These are phyloP conservation scores for Chelon labrosus DNA, from an alignment of 2,797 vertebrate species.

Conservation along the genomic window DNA sequence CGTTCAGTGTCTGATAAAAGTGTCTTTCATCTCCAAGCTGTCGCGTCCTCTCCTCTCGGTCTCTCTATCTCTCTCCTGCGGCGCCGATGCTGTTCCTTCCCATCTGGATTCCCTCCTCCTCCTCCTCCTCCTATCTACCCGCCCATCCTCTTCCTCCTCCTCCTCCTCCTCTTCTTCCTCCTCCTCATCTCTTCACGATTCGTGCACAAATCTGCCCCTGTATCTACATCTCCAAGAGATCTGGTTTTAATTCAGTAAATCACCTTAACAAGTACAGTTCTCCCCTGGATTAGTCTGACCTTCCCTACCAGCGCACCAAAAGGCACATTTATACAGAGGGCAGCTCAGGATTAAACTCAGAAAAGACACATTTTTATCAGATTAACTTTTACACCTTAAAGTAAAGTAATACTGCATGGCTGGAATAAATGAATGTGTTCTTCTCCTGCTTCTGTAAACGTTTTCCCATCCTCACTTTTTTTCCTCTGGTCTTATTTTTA, in stretches of 20 bases:
- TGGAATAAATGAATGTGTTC: constrained; percentile 9
- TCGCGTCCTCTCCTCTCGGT: constrained; percentile 16
- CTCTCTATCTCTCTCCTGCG: constrained; percentile 54
- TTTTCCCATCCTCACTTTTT: constrained; percentile 61
- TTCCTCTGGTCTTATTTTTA: constrained; percentile 74
- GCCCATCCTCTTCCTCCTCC: constrained; percentile 31
- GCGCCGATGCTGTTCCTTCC: constrained; percentile 68
- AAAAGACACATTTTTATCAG: no score
- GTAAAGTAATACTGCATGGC: background rate
- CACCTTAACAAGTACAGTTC: constrained; percentile 42
- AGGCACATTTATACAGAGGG: background rate
- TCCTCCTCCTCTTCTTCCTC: constrained; percentile 25
- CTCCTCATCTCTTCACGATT: constrained; percentile 46
- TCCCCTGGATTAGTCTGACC: constrained; percentile 24
- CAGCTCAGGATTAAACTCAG: background rate
- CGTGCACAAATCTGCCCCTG: constrained; percentile 30
- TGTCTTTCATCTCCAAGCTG: constrained; percentile 55
- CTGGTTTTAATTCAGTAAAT: constrained; percentile 49
- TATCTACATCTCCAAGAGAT: constrained; percentile 38
- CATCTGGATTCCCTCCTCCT: constrained; percentile 68
- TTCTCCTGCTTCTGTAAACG: constrained; percentile 46
- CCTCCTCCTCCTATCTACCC: constrained; percentile 28
- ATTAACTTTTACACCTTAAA: no score
- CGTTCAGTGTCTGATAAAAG: constrained; percentile 46
- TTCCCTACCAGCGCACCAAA: constrained; percentile 14